Percentiles rank a stretch among this genome's conserved stretches.
Evolutionary conservation across 2,113 vertebrate species (phyloP).

Genomic region (Aptenodytes forsteri): DNA sequence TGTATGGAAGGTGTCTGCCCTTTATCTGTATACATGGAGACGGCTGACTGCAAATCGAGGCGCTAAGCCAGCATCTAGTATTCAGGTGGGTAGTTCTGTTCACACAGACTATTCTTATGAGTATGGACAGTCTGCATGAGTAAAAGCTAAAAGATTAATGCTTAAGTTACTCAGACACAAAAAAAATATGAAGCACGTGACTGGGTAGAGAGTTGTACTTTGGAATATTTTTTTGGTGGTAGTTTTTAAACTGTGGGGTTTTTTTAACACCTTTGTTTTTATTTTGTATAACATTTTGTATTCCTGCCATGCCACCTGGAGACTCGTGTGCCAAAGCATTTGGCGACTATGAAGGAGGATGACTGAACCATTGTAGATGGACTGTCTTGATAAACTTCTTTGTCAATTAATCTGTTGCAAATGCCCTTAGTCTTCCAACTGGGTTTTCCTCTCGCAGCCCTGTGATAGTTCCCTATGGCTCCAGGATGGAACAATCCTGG

Average conservation of each 20-base stretch:
- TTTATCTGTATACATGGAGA: background rate
- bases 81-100: background rate
- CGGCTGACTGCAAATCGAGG: background rate
- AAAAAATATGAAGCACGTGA: fast-evolving
- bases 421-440: background rate
- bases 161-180: background rate
- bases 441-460: slow-evolving; percentile 39
- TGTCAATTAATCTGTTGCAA: slow-evolving; percentile 54
- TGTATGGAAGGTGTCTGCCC: background rate
- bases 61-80: background rate
- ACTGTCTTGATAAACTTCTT: slow-evolving; percentile 59
- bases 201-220: background rate
- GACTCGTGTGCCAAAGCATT: background rate
- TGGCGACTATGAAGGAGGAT: background rate
- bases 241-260: background rate
- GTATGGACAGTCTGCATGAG: background rate
- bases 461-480: slow-evolving; percentile 42
- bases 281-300: background rate
- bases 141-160: background rate
- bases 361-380: slow-evolving; percentile 33
- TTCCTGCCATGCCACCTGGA: background rate
- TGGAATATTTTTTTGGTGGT: background rate
- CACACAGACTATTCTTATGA: background rate
- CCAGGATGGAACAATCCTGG: slow-evolving; percentile 58
- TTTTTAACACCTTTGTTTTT: background rate